These are phyloP conservation scores for Tachina lurida DNA, from an alignment of 2,888 invertebrate genomes.

Conservation along the genomic window DNA sequence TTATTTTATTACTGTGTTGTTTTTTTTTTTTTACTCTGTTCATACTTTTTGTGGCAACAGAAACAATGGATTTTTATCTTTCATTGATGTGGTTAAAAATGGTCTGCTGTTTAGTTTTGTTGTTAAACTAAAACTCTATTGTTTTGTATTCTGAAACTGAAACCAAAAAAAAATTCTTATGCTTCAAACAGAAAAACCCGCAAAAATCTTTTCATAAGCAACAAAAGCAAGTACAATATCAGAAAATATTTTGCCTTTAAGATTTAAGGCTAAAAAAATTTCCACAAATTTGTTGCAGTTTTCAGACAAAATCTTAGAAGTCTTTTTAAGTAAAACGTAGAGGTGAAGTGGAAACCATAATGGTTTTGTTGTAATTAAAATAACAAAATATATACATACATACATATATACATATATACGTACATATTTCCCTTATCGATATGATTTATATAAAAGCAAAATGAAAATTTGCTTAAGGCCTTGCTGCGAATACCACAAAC, in stretches of 20 bases:
- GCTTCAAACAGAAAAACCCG: slow-evolving; percentile 38
- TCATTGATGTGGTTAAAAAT: slow-evolving; percentile 64
- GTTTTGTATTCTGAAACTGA: slow-evolving; percentile 38
- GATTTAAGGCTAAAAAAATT: not conserved
- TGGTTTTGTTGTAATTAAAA: not conserved
- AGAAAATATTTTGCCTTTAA: not conserved
- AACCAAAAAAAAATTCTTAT: slow-evolving; percentile 38
- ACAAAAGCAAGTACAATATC: slow-evolving; percentile 11
- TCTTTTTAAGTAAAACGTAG: slow-evolving; percentile 9
- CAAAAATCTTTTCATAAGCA: slow-evolving; percentile 17
- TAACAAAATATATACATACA: not conserved
- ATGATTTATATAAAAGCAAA: slow-evolving; percentile 32
- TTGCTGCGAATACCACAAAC: not conserved
- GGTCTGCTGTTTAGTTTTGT: slow-evolving; percentile 33
- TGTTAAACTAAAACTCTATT: slow-evolving; percentile 47
- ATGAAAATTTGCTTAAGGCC: slow-evolving; percentile 5
- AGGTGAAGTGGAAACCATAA: not conserved
- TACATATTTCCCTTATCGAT: slow-evolving; percentile 32
- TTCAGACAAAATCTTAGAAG: not conserved
- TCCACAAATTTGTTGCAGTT: not conserved
- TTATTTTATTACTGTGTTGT: slow-evolving; percentile 44
- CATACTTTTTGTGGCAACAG: slow-evolving; percentile 40
- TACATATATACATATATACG: not conserved
- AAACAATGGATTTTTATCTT: slow-evolving; percentile 65
- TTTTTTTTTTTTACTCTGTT: not conserved